Percentiles rank a stretch among this genome's conserved stretches.
Conservation (phyloP, 2,888 invertebrate genomes). For the Corbicula japonica region DNA sequence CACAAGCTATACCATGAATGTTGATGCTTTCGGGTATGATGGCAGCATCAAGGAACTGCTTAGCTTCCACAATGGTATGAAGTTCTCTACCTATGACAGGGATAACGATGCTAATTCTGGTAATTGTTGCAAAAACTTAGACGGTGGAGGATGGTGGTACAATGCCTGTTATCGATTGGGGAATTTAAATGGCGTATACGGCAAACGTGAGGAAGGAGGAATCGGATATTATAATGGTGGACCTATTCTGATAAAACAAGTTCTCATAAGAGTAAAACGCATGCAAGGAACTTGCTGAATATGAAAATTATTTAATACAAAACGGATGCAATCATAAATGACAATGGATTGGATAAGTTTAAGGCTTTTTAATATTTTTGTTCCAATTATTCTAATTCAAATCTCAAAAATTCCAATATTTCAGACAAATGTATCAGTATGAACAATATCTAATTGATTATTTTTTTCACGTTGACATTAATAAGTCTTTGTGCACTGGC, state of each 20-base stretch:
- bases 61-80: slow-evolving; percentile 95
- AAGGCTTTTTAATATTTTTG: too few species aligned
- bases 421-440: too few species aligned
- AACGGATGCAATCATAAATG: too few species aligned
- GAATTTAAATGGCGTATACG: slow-evolving; percentile 38
- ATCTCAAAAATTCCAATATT: too few species aligned
- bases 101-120: slow-evolving; percentile 90
- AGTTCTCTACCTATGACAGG: slow-evolving; percentile 95
- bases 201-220: slow-evolving; percentile 17
- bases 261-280: slow-evolving; percentile 32
- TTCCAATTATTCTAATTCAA: too few species aligned
- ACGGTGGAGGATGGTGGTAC: slow-evolving; percentile 54
- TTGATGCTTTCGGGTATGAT: slow-evolving; percentile 91
- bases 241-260: slow-evolving; percentile 7
- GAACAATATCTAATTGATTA: too few species aligned
- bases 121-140: slow-evolving; percentile 9
- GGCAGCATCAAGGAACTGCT: slow-evolving; percentile 95
- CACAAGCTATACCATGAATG: slow-evolving; percentile 91
- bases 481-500: too few species aligned
- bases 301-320: too few species aligned
- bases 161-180: slow-evolving; percentile 43
- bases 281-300: slow-evolving; percentile 32
- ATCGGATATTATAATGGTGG: slow-evolving; percentile 29
- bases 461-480: too few species aligned
- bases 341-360: too few species aligned